phyloP scores from a whole-genome alignment of 2,113 vertebrate genomes.

The Tetraodon nigroviridis region DNA sequence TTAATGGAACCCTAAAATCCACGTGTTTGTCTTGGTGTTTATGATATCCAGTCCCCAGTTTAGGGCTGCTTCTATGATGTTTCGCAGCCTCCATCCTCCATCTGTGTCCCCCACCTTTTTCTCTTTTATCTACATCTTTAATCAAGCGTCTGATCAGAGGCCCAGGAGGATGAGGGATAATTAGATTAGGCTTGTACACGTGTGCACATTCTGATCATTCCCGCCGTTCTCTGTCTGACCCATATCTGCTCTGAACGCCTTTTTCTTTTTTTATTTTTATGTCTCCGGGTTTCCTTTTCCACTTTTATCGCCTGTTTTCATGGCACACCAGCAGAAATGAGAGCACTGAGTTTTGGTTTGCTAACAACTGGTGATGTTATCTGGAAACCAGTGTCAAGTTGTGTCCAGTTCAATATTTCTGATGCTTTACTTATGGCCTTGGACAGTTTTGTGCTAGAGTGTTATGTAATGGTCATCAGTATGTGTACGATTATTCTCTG shows the following conservation, averaged over 20 bases:
- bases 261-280: conserved; percentile 41
- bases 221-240: conserved; percentile 59
- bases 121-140: conserved; percentile 49
- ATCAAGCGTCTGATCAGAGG: conserved; percentile 53
- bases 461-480: conserved; percentile 9
- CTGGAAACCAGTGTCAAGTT: conserved; percentile 6
- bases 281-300: conserved; percentile 20
- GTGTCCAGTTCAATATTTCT: conserved; percentile 7
- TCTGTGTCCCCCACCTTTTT: conserved; percentile 6
- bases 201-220: conserved; percentile 65
- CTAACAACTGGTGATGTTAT: conserved; percentile 1
- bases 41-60: not conserved
- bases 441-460: not conserved
- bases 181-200: conserved; percentile 67
- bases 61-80: not conserved
- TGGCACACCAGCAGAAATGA: conserved; percentile 6
- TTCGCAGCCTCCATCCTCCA: conserved; percentile 3
- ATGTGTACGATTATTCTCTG: not conserved
- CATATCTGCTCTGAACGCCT: conserved; percentile 51
- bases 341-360: not conserved
- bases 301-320: conserved; percentile 6
- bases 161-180: conserved; percentile 57
- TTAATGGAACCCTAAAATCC: no score
- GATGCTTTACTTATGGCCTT: conserved; percentile 1
- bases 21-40: no score